Evolutionary conservation across 2,113 vertebrate species (phyloP).

Genomic region (Delphinus delphis): DNA sequence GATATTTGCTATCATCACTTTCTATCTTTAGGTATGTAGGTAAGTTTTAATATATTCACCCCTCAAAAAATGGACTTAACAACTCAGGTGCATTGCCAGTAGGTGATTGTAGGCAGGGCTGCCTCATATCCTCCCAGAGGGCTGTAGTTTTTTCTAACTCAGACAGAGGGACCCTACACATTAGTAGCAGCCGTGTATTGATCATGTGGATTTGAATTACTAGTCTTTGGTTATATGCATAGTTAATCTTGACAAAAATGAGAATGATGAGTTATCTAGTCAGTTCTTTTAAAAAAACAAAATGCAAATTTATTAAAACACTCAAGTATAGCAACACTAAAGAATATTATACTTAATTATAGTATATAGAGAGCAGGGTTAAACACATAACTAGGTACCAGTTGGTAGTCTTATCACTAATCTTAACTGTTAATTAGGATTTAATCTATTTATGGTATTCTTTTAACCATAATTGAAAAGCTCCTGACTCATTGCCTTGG

Average conservation of each 20-base stretch:
- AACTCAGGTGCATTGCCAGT: neutral
- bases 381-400: slow-evolving; percentile 9
- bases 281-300: neutral
- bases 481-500: slow-evolving; percentile 40
- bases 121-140: neutral
- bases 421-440: slow-evolving; percentile 46
- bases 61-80: neutral
- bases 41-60: slow-evolving; percentile 24
- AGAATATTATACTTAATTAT: slow-evolving; percentile 10
- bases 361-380: neutral
- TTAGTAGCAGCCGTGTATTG: neutral
- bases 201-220: neutral
- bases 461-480: slow-evolving; percentile 48
- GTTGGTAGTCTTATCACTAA: neutral
- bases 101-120: neutral
- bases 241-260: slow-evolving; percentile 45
- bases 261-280: neutral
- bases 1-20: slow-evolving; percentile 9
- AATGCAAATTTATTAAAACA: neutral
- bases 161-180: neutral
- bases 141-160: neutral
- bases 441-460: slow-evolving; percentile 7
- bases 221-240: neutral
- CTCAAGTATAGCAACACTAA: neutral
- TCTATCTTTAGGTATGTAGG: neutral